Base-by-base conservation (phyloP, 1,140 invertebrate species). In the Procambarus virginalis region DNA sequence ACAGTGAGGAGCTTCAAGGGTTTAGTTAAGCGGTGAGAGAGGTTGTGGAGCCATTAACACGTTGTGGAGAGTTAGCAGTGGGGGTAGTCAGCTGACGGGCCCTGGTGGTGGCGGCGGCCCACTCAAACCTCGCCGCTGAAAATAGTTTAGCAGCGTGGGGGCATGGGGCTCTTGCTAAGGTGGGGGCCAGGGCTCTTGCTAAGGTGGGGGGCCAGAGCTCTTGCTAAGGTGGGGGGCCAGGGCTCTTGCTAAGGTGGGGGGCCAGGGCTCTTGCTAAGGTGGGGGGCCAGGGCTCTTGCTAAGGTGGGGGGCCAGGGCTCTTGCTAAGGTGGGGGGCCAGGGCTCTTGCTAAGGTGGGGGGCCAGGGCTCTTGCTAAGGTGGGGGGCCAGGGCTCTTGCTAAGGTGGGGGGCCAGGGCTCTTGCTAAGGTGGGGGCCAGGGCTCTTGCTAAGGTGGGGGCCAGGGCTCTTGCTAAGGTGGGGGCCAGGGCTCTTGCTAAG, bases 61-160 rank as follows among this genome's bases (percentile, higher is more conserved):
- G 82, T 79, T 76, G 34, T 34, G 49, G 2, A n/a, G 49, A 60
- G 58, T 46, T 86, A 64, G 68, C 76, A 34, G 34, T 60, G 75
- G 45, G 84, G 84, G 84, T 64, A 86, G 84, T 86, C 84, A 86
- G 84, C 84, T 86, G 84, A 86, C 84, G 82, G 68, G 51, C 55
- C 34, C 34, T 34, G 34, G 34, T 34, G 34, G 34, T 34, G 70
- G 51, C 22, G 55, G 84, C 70, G 68, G 75, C 84, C 84, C 84
- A 78, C 84, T 79, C 76, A 68, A 78, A 68, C 81, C 81, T 55
- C 70, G n/a, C 51, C 60, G 88, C 88, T 89, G 88, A 89, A 89
- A 89, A 89, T 89, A 89, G 88, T 89, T 34, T 34, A 34, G 80
- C 80, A 79, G 88, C 88, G 82, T 79, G 73, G 79, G n/a, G 79